phyloP scores from a whole-genome alignment of 2,797 vertebrate species.

The Rhinoraja longicauda region DNA sequence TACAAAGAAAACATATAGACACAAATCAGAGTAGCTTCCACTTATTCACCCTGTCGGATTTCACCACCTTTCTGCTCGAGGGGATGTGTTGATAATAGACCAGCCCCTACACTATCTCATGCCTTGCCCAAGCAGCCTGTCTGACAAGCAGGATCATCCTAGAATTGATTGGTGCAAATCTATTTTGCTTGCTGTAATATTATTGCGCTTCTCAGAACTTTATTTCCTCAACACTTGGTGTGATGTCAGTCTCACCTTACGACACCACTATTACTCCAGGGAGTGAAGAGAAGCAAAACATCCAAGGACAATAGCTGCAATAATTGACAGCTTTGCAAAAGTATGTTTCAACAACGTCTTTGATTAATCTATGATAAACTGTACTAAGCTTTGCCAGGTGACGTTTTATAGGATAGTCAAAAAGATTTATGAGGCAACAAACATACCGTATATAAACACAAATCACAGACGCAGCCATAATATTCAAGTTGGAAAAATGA shows the following conservation, averaged over 20 bases:
- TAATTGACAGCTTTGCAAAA: background rate
- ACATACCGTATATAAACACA: background rate
- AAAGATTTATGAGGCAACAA: background rate
- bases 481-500: background rate
- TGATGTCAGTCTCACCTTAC: slow-evolving; percentile 39
- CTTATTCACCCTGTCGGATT: slow-evolving; percentile 47
- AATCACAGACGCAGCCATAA: background rate
- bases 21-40: slow-evolving; percentile 48
- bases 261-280: background rate
- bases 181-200: slow-evolving; percentile 41
- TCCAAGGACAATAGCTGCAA: background rate
- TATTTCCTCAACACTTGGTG: slow-evolving; percentile 40
- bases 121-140: slow-evolving; percentile 48
- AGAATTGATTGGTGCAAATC: slow-evolving; percentile 45
- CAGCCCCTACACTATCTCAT: slow-evolving; percentile 44
- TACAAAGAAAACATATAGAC: slow-evolving; percentile 48
- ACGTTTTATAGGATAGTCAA: background rate
- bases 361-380: background rate
- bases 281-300: slow-evolving; percentile 8
- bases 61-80: slow-evolving; percentile 41
- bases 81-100: slow-evolving; percentile 45
- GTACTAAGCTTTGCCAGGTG: background rate
- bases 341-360: background rate
- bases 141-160: slow-evolving; percentile 46
- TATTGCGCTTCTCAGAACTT: background rate